phyloP scores from a whole-genome alignment of 2,113 vertebrate species.

The Dipodomys spectabilis region DNA sequence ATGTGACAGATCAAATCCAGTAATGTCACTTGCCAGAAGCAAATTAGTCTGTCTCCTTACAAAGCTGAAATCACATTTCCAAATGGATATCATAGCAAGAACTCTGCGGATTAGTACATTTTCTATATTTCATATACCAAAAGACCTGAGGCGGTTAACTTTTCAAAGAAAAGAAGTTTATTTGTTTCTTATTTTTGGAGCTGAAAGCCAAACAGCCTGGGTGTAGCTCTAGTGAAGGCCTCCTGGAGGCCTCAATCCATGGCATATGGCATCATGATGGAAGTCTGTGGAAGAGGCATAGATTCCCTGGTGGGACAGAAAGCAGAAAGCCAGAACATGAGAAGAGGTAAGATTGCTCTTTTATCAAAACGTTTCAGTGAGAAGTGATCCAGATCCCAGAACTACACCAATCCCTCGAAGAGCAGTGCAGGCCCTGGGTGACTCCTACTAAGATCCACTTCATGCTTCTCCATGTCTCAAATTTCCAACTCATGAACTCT shows the following conservation, averaged over 20 bases:
- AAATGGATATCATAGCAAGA: constrained; percentile 16
- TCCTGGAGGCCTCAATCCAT: not conserved
- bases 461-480: not conserved
- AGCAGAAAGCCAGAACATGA: not conserved
- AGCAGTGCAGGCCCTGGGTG: too few species aligned
- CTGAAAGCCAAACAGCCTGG: not conserved
- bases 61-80: not conserved
- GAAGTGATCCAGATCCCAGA: not conserved
- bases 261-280: not conserved
- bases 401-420: not conserved
- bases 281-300: not conserved
- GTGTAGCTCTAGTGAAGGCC: not conserved
- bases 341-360: not conserved
- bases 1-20: not conserved
- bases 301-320: not conserved
- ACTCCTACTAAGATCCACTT: too few species aligned
- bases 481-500: not conserved
- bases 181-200: not conserved
- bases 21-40: not conserved
- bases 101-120: not conserved
- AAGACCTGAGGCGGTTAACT: not conserved
- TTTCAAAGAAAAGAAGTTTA: not conserved
- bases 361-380: not conserved
- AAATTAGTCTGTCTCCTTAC: not conserved
- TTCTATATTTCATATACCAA: not conserved